These are phyloP conservation scores for Rhopalosiphum nymphaeae DNA, from an alignment of 2,888 invertebrate species.

Conservation along the genomic window DNA sequence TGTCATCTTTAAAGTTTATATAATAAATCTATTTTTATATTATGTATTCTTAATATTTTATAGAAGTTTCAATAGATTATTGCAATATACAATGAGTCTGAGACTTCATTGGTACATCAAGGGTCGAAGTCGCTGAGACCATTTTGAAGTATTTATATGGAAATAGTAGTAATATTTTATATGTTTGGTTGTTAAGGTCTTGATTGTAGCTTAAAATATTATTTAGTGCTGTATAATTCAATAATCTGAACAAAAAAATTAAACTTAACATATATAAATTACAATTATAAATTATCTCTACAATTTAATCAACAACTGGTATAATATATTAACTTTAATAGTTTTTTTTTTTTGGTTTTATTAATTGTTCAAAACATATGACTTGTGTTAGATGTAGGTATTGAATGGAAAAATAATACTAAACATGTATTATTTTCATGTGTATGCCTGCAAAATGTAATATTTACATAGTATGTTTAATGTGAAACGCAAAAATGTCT, in stretches of 20 bases:
- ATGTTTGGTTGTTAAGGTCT: background rate
- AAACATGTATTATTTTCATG: background rate
- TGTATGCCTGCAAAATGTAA: background rate
- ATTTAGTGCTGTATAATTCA: background rate
- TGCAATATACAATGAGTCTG: background rate
- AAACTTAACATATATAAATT: background rate
- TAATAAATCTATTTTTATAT: background rate
- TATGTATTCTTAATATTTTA: background rate
- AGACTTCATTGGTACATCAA: background rate
- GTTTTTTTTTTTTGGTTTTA: background rate
- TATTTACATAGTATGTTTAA: background rate
- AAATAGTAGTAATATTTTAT: background rate
- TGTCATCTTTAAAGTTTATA: background rate
- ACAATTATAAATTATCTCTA: background rate
- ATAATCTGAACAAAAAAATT: background rate
- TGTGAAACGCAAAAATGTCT: background rate
- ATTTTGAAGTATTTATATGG: background rate
- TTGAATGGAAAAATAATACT: background rate
- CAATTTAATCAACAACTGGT: background rate
- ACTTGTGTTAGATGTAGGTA: background rate
- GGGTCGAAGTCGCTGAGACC: background rate
- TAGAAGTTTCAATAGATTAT: background rate
- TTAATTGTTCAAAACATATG: background rate
- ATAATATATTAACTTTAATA: background rate
- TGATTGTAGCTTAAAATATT: background rate